These are phyloP conservation scores for Leucophora obtusa DNA, from an alignment of 2,888 invertebrate genomes.

Conservation along the genomic window DNA sequence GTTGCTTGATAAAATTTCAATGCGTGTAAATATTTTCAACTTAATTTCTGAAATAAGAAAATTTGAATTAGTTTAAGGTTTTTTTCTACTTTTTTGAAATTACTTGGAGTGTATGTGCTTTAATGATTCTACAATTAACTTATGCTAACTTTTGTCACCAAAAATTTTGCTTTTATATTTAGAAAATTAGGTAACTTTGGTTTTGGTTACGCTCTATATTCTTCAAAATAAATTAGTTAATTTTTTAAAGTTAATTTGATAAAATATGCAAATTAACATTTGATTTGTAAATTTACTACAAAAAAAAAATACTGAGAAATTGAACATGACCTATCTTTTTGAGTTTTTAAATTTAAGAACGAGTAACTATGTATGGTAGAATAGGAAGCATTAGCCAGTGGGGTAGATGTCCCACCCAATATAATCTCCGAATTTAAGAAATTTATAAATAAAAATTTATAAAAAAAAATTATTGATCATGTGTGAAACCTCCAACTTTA, in stretches of 20 bases:
- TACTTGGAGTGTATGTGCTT: conserved; percentile 4
- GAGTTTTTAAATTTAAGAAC: background rate
- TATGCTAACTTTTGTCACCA: conserved; percentile 3
- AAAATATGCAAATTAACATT: background rate
- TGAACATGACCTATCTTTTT: background rate
- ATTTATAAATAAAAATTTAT: too few relatives aligned
- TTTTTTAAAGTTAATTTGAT: background rate
- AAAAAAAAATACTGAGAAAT: background rate
- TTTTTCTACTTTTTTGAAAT: background rate
- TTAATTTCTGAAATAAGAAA: conserved; percentile 45
- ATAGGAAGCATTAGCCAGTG: too few relatives aligned
- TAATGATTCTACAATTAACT: background rate
- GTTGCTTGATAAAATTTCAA: conserved; percentile 15
- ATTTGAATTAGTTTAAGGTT: conserved; percentile 4
- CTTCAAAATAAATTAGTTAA: conserved; percentile 19
- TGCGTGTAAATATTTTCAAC: conserved; percentile 26
- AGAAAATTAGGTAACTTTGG: conserved; percentile 9
- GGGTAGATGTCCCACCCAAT: too few relatives aligned
- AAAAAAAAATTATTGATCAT: too few relatives aligned
- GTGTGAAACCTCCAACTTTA: too few relatives aligned
- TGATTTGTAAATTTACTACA: background rate
- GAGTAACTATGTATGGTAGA: too few relatives aligned
- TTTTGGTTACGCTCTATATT: conserved; percentile 30
- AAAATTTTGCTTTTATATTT: conserved; percentile 23
- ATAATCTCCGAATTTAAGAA: too few relatives aligned